Base-by-base conservation (phyloP, 2,888 invertebrate genomes). In the Drosophila pegasa region DNA sequence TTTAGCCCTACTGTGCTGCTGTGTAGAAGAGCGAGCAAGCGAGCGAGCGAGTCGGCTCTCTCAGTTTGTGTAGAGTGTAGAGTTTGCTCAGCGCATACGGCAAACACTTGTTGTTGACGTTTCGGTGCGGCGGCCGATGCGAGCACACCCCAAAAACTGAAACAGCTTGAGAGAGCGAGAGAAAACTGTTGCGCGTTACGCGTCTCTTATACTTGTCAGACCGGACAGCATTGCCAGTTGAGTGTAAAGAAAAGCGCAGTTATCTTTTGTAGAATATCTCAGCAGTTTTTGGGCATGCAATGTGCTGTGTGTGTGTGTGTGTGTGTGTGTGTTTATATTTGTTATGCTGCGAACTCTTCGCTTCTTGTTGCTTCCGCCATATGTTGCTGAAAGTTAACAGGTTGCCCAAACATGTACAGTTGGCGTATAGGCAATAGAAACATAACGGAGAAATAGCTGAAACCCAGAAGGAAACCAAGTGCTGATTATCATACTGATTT, bases 41-140 rank as follows among this genome's bases (percentile, higher is more conserved):
- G 52, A 20, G 5, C 25, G 54, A 64, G 69, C 43, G 52, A 40
- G 41, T 27, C 40, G 31, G 20, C n/a, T 10, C 33, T n/a, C 33
- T 4, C 52, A 33, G 2, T 14, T 59, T 55, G 37, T 71, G 80
- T 66, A 71, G 69, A 60, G 40, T 71, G 80, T 66, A 71, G 69
- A 78, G 60, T 78, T 73, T 67, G 47, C 71, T 64, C 51, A 52
- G 37, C 16, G 65, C 56, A 57, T 54, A 69, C 54, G 59, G 62
- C 69, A 82, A 85, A 87, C 85, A 87, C 86, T 83, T 82, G 85
- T 86, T 86, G 81, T 82, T 82, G 75, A 80, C 70, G 70, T 75
- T 75, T 75, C 68, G 57, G 43, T 50, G 66, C 61, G 43, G 56
- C 27, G 58, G 70, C 25, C 43, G 52, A 56, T n/a, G 31, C 40